These are phyloP conservation scores for Genyomyrus donnyi DNA, from an alignment of 2,113 vertebrate genomes.

Conservation along the genomic window DNA sequence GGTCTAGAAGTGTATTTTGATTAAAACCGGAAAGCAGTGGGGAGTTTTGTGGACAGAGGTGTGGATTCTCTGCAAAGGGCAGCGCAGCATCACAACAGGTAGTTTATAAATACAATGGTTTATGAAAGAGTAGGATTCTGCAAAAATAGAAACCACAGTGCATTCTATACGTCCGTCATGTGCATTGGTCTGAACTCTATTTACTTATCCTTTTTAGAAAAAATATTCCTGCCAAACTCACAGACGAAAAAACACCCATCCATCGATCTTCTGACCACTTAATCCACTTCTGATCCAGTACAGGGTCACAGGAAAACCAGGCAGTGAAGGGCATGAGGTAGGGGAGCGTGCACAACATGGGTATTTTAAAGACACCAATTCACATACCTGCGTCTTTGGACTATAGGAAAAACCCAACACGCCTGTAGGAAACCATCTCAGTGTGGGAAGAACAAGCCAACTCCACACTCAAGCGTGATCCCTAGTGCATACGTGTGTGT, in stretches of 20 bases:
- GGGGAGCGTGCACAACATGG: neutral
- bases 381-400: neutral
- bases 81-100: neutral
- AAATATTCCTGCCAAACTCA: neutral
- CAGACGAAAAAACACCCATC: neutral
- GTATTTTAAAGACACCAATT: neutral
- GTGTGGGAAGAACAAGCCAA: neutral
- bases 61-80: neutral
- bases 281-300: neutral
- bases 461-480: neutral
- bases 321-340: neutral
- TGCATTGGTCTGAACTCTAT: neutral
- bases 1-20: neutral
- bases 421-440: neutral
- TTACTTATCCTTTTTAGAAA: neutral
- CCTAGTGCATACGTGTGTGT: no score
- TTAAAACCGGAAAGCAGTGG: neutral
- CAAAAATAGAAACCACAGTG: neutral
- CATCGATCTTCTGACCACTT: neutral
- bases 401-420: neutral
- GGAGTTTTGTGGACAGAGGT: neutral
- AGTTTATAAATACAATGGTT: neutral
- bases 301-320: neutral
- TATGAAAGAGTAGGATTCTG: neutral
- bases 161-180: neutral